Evolutionary conservation across 2,888 invertebrate genomes (phyloP).

Genomic region (Microchrysa polita): DNA sequence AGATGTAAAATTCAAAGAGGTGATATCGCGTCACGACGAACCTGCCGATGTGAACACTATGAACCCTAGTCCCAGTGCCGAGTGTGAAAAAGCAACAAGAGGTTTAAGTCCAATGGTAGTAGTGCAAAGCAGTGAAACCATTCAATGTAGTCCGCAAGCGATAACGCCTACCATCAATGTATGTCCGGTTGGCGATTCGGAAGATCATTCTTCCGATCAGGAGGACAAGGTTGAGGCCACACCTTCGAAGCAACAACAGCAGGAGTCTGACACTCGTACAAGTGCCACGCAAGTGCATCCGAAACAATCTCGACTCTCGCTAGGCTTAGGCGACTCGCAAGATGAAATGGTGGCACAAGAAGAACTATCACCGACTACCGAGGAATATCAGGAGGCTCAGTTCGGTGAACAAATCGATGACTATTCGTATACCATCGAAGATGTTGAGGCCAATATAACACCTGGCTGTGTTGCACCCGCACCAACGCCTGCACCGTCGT

Average conservation of each 20-base stretch:
- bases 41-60: slow-evolving; percentile 40
- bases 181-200: slow-evolving; percentile 47
- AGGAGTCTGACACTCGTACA: background rate
- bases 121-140: slow-evolving; percentile 45
- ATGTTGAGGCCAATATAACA: slow-evolving; percentile 54
- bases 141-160: slow-evolving; percentile 24
- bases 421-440: slow-evolving; percentile 59
- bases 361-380: slow-evolving; percentile 62
- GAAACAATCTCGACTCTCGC: slow-evolving; percentile 12
- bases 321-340: slow-evolving; percentile 31
- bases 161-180: slow-evolving; percentile 50
- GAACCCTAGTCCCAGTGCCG: slow-evolving; percentile 32
- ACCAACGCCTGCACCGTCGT: slow-evolving; percentile 63
- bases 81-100: slow-evolving; percentile 24
- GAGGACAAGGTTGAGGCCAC: background rate
- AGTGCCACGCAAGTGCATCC: background rate
- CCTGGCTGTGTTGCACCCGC: slow-evolving; percentile 61
- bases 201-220: slow-evolving; percentile 1
- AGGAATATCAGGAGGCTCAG: slow-evolving; percentile 62
- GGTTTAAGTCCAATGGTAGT: slow-evolving; percentile 17
- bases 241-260: background rate
- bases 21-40: slow-evolving; percentile 41
- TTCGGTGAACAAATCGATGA: slow-evolving; percentile 57
- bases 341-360: slow-evolving; percentile 44
- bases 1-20: slow-evolving; percentile 43